Evolutionary conservation across 2,888 invertebrate species (phyloP).

Genomic region (Chorisops tibialis): DNA sequence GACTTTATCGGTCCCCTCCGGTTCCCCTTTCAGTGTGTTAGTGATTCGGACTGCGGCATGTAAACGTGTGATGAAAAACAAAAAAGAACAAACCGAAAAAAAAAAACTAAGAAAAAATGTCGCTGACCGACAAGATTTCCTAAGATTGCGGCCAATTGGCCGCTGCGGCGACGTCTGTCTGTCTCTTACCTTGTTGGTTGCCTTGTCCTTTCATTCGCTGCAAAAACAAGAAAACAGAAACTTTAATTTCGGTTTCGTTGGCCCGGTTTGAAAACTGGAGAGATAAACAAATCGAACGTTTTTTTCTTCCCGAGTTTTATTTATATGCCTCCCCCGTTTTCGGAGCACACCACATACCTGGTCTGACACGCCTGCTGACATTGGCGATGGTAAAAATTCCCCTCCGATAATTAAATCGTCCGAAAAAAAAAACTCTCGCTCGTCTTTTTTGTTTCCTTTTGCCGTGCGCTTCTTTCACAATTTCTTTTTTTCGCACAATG

Average conservation of each 20-base stretch:
- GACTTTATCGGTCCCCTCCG: conserved; percentile 9
- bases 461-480: conserved; percentile 10
- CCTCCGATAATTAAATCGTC: conserved; percentile 31
- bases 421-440: conserved; percentile 12
- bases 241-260: conserved; percentile 3
- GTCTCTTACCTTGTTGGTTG: conserved; percentile 71
- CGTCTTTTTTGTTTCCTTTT: conserved; percentile 21
- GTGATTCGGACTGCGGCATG: conserved; percentile 1
- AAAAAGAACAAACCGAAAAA: too few relatives aligned
- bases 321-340: neutral
- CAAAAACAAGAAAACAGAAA: conserved; percentile 58
- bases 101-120: neutral
- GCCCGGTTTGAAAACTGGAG: too few relatives aligned
- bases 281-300: too few relatives aligned
- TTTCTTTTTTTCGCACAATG: conserved; percentile 16
- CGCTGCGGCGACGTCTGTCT: neutral
- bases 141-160: neutral
- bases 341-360: conserved; percentile 60
- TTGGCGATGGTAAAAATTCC: conserved; percentile 57
- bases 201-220: conserved; percentile 86
- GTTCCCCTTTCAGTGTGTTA: conserved; percentile 10
- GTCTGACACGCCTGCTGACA: conserved; percentile 90
- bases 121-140: neutral
- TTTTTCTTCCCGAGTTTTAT: too few relatives aligned
- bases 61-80: conserved; percentile 12